phyloP scores from a whole-genome alignment of 2,113 vertebrate genomes.

The Misgurnus anguillicaudatus region DNA sequence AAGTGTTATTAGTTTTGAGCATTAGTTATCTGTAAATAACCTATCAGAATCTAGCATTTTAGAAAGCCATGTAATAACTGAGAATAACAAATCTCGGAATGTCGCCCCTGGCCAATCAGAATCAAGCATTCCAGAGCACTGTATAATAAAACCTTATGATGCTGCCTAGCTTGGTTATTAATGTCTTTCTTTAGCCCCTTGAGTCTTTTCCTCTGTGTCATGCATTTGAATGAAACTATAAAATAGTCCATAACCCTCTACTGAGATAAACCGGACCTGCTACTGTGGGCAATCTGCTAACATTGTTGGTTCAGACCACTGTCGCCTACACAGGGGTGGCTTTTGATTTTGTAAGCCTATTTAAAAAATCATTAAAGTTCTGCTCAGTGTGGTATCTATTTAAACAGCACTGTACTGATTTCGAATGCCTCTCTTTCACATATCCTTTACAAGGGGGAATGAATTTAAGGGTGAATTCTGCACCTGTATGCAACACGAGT shows the following conservation, averaged over 20 bases:
- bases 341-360: not conserved
- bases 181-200: not conserved
- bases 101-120: too few relatives aligned
- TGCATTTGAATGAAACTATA: not conserved
- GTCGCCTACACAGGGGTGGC: not conserved
- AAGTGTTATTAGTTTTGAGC: too few relatives aligned
- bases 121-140: too few relatives aligned
- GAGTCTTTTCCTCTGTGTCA: not conserved
- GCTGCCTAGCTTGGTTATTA: too few relatives aligned
- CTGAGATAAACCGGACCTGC: not conserved
- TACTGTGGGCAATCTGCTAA: not conserved
- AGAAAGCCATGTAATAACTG: too few relatives aligned
- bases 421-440: slow-evolving; percentile 1
- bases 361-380: slow-evolving; percentile 4
- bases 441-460: not conserved
- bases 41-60: too few relatives aligned
- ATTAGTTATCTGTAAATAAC: too few relatives aligned
- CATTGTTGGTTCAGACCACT: slow-evolving; percentile 4
- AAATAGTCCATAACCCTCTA: not conserved
- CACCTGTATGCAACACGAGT: slow-evolving; percentile 28
- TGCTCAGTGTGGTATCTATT: not conserved
- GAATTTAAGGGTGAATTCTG: not conserved
- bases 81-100: too few relatives aligned
- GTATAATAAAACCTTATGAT: too few relatives aligned
- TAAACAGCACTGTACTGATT: slow-evolving; percentile 16